A percentile compares a stretch with the other conserved stretches of the same genome.
phyloP scores from a whole-genome alignment of 2,113 vertebrate genomes.

The Myiagra hebetior region DNA sequence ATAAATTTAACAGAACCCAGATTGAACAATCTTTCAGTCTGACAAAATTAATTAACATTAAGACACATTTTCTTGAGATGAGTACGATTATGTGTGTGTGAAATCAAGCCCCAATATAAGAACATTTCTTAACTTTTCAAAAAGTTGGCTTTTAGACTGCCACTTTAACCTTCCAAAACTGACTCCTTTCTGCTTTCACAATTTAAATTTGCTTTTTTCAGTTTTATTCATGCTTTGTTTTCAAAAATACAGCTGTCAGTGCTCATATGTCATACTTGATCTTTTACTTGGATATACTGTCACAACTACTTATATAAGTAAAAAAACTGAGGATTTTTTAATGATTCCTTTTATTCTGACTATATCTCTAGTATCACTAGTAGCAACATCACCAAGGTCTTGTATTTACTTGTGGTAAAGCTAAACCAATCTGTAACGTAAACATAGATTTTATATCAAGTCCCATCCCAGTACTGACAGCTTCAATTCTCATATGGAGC shows the following conservation, averaged over 20 bases:
- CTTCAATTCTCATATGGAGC: background rate
- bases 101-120: background rate
- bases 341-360: background rate
- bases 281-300: background rate
- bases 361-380: background rate
- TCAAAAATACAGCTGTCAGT: background rate
- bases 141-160: background rate
- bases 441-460: background rate
- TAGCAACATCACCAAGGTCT: background rate
- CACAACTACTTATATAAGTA: background rate
- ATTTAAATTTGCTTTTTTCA: background rate
- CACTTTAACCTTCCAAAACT: background rate
- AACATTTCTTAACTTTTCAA: background rate
- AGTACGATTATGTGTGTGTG: background rate
- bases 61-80: slow-evolving; percentile 38
- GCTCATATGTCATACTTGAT: background rate
- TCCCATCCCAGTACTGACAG: background rate
- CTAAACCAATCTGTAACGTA: background rate
- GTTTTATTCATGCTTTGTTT: background rate
- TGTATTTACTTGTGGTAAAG: background rate
- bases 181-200: background rate
- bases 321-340: background rate
- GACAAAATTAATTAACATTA: slow-evolving; percentile 62
- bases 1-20: slow-evolving; percentile 46
- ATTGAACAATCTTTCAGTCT: slow-evolving; percentile 55